Evolutionary conservation across 2,797 vertebrate genomes (phyloP), one percentile per base, ranked within the genome.

Genomic region (Setipinna tenuifilis): DNA sequence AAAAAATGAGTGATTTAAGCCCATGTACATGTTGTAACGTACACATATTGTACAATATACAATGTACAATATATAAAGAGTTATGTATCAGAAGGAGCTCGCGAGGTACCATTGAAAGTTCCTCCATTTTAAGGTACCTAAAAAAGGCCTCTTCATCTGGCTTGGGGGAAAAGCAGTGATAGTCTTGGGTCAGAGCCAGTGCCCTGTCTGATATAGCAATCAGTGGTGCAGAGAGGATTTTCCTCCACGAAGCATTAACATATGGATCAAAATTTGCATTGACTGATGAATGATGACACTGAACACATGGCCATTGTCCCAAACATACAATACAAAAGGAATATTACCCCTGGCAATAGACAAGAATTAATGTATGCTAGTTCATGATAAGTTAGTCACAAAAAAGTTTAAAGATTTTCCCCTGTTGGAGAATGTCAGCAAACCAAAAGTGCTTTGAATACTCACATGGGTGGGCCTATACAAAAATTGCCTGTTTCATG

Each of bases 141-240:
- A 71, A 54, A 31, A 71, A 41, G 2, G 25, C 65, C 25, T 71
- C 71, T 78, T 78, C 71, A 78, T 78, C 16, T 78, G 31, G 31
- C 9, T 44, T 41, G 31, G 17, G 71, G 71, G 71, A 78, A 41
- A 78, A n/a, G 84, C 68, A 35, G 41, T 78, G 85, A 86, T 65
- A 19, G 25, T 59, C 82, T 87, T 86, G 85, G 84, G 61, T 62
- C 84, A 84, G 84, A 83, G 88, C 87, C 61, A 84, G 84, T 50
- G 44, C 82, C 48, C 82, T 88, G 87, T 85, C 89, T 88, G 89
- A 88, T 89, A 92, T 89, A 86, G 88, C 82, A 89, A 90, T 90
- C 59, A 82, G 31, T 81, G 28, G 54, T 61, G 28, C 85, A 83
- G 82, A 85, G 82, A 88, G 86, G 84, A 80, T 21, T 75, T 84